Base-by-base conservation (phyloP, 2,113 vertebrate genomes). In the Trichomycterus rosablanca region DNA sequence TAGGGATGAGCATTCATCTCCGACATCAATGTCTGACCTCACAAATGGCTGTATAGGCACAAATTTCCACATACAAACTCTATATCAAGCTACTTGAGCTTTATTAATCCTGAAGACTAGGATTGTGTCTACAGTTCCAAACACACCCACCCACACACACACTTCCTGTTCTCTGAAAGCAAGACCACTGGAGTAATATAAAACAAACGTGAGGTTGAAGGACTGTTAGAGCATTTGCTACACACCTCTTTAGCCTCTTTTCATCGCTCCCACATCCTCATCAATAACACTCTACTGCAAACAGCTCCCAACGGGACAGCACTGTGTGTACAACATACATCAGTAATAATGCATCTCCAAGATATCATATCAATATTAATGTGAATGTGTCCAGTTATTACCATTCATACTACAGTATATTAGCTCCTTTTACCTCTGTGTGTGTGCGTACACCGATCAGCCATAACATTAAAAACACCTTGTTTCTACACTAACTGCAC, bases 261-360 rank as follows among this genome's bases (percentile, higher is more conserved):
- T 35, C 53, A 63, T 63, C 48, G 49, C 59, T 53, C 50, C 43
- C 61, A 59, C 43, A 54, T 51, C n/a, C 45, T 70, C 67, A 76
- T 63, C 68, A 68, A 71, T 69, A 70, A 62, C 57, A 59, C 60
- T 68, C 28, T 34, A 39, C 59, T 72, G 55, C 53, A 58, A 67
- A 69, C 40, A 70, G 49, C 52, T 61, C 32, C 49, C 58, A 19
- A 11, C n/a, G 53, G 55, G 24, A 3, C 28, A n/a, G n/a, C n/a
- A n/a, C n/a, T 58, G 34, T 62, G 57, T 51, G 59, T 20, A 50
- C 45, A 65, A 68, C 59, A 34, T 12, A 30, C 30, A 59, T 37
- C 34, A 60, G 28, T 34, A 60, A 24, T 54, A 54, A 53, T 11
- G n/a, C 19, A 24, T 48, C 19, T 26, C 2, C 7, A 12, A 39